Conservation (phyloP, 2,888 invertebrate genomes). For the Andrena praecox region DNA sequence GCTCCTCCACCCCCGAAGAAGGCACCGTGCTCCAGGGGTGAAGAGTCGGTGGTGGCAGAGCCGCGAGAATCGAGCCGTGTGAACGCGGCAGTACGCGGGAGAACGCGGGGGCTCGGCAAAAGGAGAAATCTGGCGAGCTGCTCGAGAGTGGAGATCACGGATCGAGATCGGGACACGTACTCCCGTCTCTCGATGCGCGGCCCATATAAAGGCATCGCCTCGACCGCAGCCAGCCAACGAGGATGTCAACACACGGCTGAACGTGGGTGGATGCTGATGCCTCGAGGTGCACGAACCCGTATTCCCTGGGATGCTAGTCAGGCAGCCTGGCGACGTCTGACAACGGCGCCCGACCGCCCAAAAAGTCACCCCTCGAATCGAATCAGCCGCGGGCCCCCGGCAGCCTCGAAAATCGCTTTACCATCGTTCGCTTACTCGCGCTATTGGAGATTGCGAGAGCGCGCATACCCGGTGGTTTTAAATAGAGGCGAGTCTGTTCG, state of each 20-base stretch:
- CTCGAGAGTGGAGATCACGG: constrained; percentile 6
- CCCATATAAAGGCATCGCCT: constrained; percentile 60
- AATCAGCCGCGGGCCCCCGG: not conserved
- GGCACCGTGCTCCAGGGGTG: no score
- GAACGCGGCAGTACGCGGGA: constrained; percentile 3
- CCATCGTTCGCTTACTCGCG: no score
- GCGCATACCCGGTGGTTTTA: no score
- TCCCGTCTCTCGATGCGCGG: constrained; percentile 36
- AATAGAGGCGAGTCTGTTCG: no score
- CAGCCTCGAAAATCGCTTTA: not conserved
- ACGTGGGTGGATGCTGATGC: constrained; percentile 56
- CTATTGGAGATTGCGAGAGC: no score
- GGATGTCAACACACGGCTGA: constrained; percentile 65
- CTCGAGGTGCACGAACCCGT: constrained; percentile 27
- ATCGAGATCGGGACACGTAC: constrained; percentile 38
- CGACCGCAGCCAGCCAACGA: constrained; percentile 49
- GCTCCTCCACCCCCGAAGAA: not conserved
- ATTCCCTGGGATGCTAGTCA: not conserved
- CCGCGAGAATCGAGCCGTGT: not conserved
- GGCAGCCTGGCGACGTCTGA: not conserved
- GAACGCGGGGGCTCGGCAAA: constrained; percentile 3
- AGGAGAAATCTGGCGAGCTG: constrained; percentile 29
- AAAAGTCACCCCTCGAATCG: constrained; percentile 22
- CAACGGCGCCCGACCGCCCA: not conserved
- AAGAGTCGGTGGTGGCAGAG: not conserved